Evolutionary conservation across 1,140 invertebrate species (phyloP).

Genomic region (Drosophila tani): DNA sequence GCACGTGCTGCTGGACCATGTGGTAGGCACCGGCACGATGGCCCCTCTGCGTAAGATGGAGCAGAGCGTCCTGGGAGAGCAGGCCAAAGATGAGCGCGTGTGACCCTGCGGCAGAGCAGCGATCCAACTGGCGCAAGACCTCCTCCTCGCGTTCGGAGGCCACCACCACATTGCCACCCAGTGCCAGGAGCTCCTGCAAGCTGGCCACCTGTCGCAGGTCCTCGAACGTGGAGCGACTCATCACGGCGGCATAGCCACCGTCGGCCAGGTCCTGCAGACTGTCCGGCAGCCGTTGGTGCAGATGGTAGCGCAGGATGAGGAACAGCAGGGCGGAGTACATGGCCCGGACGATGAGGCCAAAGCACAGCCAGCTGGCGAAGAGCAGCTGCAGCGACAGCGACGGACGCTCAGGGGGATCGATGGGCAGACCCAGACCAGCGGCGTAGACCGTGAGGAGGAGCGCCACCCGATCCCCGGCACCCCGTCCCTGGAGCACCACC

Average conservation of each 20-base stretch:
- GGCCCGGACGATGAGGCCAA: constrained; percentile 51
- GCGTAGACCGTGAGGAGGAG: constrained; percentile 41
- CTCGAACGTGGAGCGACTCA: constrained; percentile 47
- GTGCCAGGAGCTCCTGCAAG: constrained; percentile 20
- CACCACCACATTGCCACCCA: constrained; percentile 22
- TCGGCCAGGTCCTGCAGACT: constrained; percentile 36
- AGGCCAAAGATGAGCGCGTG: constrained; percentile 37
- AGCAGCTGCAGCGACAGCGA: constrained; percentile 46
- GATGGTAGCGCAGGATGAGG: constrained; percentile 52
- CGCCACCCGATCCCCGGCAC: constrained; percentile 14
- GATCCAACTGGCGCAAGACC: constrained; percentile 42
- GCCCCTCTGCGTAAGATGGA: constrained; percentile 24
- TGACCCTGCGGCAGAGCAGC: constrained; percentile 1
- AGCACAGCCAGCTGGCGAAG: constrained; percentile 50
- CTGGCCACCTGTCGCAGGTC: constrained; percentile 46
- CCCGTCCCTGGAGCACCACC: constrained; percentile 25
- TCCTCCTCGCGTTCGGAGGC: constrained; percentile 38
- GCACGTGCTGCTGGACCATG: constrained; percentile 43
- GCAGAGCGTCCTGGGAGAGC: constrained; percentile 42
- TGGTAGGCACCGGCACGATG: constrained; percentile 48
- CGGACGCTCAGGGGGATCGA: constrained; percentile 14
- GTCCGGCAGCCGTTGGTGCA: constrained; percentile 51
- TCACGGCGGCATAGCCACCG: constrained; percentile 43
- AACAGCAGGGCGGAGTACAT: constrained; percentile 62
- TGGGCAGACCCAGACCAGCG: constrained; percentile 42